Evolutionary conservation across 2,888 invertebrate genomes (phyloP), one percentile per base, ranked within the genome.

Genomic region (Tetropium fuscum): DNA sequence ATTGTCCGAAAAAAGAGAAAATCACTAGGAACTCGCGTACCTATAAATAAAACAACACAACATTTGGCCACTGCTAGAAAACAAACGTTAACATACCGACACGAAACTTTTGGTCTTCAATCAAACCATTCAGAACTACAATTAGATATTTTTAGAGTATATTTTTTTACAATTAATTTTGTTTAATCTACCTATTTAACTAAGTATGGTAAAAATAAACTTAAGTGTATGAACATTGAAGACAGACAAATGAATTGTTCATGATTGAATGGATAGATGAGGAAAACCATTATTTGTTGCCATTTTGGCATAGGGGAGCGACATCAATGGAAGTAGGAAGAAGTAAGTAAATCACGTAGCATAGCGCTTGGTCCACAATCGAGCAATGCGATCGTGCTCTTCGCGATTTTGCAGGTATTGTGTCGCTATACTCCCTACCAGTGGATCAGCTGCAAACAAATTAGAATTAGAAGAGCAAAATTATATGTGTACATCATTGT

Each of bases 281-380:
- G 77, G 73, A 66, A 73, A 73, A 72, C 74, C n/a, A n/a, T n/a
- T n/a, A 70, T 72, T 74, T 74, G 73, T 70, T 79, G 79, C 80
- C 76, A 74, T 64, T 68, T 69, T 78, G 80, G 79, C 80, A 74
- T 75, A 76, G 74, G 73, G 75, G 73, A 75, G 73, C 74, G 75
- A 77, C 74, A 74, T 74, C 72, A 78, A 72, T 74, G 78, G 74
- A 71, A 69, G 73, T 61, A 70, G 60, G 53, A 49, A 32, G 60
- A 53, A 73, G 74, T 77, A 73, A 79, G 54, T 79, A 72, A 85
- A 88, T 93, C 92, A 94, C 89, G 95, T 95, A 72, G 95, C 95
- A 80, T 95, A 98, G 78, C 98, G 91, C 84, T 97, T 97, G 81
- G 98, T 98, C 98, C 98, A 98, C 80, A 97, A 90, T 83, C 97